Percentiles rank a stretch among this genome's conserved stretches.
phyloP scores from a whole-genome alignment of 2,113 vertebrate genomes.

The Sarotherodon lohbergeri region DNA sequence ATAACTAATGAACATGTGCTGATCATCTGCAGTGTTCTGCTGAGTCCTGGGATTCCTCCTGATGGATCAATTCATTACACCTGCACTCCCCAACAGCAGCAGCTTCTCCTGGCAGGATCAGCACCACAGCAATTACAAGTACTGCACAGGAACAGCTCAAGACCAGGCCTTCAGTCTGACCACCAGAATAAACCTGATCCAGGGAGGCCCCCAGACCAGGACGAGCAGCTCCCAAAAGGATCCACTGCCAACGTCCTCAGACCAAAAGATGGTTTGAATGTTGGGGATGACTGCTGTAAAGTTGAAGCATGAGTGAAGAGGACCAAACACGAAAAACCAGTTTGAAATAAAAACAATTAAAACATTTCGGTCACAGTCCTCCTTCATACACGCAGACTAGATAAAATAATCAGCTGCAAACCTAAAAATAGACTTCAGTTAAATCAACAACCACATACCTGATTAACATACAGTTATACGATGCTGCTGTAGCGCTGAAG shows the following conservation, averaged over 20 bases:
- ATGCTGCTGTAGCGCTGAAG: neutral
- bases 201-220: neutral
- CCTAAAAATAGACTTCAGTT: neutral
- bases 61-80: neutral
- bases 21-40: neutral
- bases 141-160: neutral
- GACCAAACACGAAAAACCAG: fast-evolving
- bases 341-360: neutral
- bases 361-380: neutral
- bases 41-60: neutral
- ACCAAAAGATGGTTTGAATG: neutral
- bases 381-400: neutral
- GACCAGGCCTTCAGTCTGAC: neutral
- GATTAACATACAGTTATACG: neutral
- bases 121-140: neutral
- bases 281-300: neutral
- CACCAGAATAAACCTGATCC: neutral
- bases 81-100: neutral
- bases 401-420: neutral
- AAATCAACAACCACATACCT: neutral
- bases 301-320: neutral
- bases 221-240: neutral
- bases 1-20: neutral
- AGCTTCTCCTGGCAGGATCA: fast-evolving
- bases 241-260: fast-evolving